phyloP scores from a whole-genome alignment of 2,888 invertebrate genomes.

The Fragum fragum region DNA sequence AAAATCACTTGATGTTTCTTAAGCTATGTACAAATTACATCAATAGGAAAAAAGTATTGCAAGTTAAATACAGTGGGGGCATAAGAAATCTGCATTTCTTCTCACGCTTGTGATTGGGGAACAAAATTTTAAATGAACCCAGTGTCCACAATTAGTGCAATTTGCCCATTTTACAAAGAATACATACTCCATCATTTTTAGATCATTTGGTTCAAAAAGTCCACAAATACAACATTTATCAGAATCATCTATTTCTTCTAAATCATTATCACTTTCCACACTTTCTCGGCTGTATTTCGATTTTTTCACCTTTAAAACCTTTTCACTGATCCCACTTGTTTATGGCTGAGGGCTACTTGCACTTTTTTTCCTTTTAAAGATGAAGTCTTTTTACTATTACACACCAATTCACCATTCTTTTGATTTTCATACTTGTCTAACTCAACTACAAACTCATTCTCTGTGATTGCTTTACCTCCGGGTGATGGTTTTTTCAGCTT shows the following conservation, averaged over 20 bases:
- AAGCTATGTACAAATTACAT: too few relatives aligned
- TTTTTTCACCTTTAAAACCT: background rate
- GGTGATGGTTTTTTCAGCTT: background rate
- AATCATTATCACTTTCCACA: background rate
- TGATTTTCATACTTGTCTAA: too few relatives aligned
- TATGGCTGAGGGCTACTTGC: too few relatives aligned
- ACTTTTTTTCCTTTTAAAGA: too few relatives aligned
- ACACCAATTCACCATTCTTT: too few relatives aligned
- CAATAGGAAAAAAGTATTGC: too few relatives aligned
- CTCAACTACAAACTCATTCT: background rate
- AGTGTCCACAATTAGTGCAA: background rate
- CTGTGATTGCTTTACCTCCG: too few relatives aligned
- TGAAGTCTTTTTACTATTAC: too few relatives aligned
- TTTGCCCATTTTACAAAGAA: background rate
- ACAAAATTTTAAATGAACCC: constrained; percentile 1
- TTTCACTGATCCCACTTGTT: background rate
- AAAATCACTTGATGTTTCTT: too few relatives aligned
- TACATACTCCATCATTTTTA: background rate
- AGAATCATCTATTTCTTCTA: background rate
- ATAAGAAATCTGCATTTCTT: too few relatives aligned
- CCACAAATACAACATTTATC: background rate
- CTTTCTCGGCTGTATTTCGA: background rate
- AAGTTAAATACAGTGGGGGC: too few relatives aligned
- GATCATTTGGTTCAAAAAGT: background rate
- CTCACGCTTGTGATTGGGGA: too few relatives aligned